phyloP scores from a whole-genome alignment of 2,113 vertebrate genomes.

The Pipa parva region DNA sequence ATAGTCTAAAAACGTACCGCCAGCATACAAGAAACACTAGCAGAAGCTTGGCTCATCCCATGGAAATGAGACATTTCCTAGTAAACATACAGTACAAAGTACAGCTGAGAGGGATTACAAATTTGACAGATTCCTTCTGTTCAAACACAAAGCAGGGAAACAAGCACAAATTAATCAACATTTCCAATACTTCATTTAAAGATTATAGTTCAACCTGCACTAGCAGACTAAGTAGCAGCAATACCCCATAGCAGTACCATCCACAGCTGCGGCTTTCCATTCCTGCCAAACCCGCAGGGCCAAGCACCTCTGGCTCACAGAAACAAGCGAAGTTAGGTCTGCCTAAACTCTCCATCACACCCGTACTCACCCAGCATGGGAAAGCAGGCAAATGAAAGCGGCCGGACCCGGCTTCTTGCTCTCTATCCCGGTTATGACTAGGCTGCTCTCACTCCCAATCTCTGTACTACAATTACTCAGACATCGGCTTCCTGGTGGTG shows the following conservation, averaged over 20 bases:
- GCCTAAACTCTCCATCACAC: neutral
- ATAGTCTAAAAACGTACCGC: no score
- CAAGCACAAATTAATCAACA: no score
- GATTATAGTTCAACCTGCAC: no score
- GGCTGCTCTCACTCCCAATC: constrained; percentile 12
- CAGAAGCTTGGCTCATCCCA: no score
- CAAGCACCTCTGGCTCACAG: neutral
- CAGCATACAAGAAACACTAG: no score
- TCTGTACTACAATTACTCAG: neutral
- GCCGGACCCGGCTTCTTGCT: neutral
- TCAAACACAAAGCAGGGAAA: no score
- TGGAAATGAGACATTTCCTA: no score
- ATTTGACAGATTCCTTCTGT: no score
- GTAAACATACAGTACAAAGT: no score
- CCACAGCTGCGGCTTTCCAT: neutral
- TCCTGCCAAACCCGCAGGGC: neutral
- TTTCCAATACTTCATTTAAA: no score
- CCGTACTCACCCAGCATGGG: constrained; percentile 22
- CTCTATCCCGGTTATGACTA: constrained; percentile 26
- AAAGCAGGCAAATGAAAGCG: neutral
- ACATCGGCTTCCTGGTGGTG: constrained; percentile 28
- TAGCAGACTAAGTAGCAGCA: no score
- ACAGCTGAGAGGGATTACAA: no score
- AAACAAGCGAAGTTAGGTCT: neutral
- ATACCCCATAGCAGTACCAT: neutral